Percentiles rank a stretch among this genome's conserved stretches.
phyloP scores from a whole-genome alignment of 2,797 vertebrate species.

The Schizopygopsis malacanthus region DNA sequence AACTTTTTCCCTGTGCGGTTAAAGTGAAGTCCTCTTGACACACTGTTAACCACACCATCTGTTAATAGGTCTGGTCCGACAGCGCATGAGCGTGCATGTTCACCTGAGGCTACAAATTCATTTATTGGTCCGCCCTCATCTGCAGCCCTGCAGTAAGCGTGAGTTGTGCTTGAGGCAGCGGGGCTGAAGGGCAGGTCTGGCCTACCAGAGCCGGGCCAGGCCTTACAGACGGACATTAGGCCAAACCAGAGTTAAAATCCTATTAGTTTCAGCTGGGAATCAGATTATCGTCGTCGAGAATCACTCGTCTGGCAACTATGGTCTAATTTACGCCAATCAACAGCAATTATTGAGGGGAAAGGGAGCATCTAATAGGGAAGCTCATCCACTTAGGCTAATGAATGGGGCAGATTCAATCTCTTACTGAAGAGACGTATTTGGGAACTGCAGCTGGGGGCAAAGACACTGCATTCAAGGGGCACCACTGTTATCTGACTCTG shows the following conservation, averaged over 20 bases:
- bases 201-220: slow-evolving; percentile 77
- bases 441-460: slow-evolving; percentile 80
- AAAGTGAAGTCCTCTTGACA: slow-evolving; percentile 20
- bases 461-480: slow-evolving; percentile 72
- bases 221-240: slow-evolving; percentile 88
- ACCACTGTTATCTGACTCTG: slow-evolving; percentile 80
- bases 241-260: slow-evolving; percentile 88
- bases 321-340: slow-evolving; percentile 90
- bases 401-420: slow-evolving; percentile 89
- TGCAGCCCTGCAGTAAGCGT: slow-evolving; percentile 43
- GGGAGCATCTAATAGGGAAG: slow-evolving; percentile 87
- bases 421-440: slow-evolving; percentile 81
- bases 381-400: slow-evolving; percentile 91
- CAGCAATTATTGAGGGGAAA: slow-evolving; percentile 90
- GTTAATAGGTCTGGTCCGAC: slow-evolving; percentile 27
- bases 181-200: slow-evolving; percentile 72
- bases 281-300: slow-evolving; percentile 87
- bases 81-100: slow-evolving; percentile 20
- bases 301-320: slow-evolving; percentile 90
- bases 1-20: background rate
- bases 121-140: slow-evolving; percentile 54
- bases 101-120: slow-evolving; percentile 51
- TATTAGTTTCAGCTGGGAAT: slow-evolving; percentile 90
- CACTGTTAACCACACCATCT: background rate
- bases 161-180: slow-evolving; percentile 76